Base-by-base conservation (phyloP, 2,797 vertebrate genomes). In the Tokudaia muenninki region DNA sequence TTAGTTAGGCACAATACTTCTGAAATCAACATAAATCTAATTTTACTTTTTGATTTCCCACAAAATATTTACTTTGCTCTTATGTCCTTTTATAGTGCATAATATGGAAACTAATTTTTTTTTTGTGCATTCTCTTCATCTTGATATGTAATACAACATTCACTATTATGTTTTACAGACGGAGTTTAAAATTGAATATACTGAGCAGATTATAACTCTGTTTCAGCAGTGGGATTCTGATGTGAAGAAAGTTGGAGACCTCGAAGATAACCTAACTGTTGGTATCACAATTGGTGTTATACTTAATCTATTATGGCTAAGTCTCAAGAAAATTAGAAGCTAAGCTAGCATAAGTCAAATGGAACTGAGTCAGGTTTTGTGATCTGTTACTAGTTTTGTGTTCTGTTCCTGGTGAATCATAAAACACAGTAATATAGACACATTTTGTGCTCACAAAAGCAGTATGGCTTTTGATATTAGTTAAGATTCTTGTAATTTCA, bases 181-280 rank as follows among this genome's bases (percentile, higher is more conserved):
- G 99, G 99, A 99, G 98, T 98, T 99, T 97, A 99, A 98, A 24
- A 98, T 99, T 29, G 99, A 99, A 93, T 99, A 99, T 96, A 99
- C 99, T 61, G 99, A 99, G 98, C 99, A 99, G 97, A 99, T 99
- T 96, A 94, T 98, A 57, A 97, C 98, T 50, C 98, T 99, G 57
- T 99, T 99, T 98, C 99, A 99, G 97, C 99, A 99, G 90, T 99
- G 99, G 99, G 99, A 99, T 97, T 87, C 89, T 4, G 99, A 99
- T 97, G 95, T 99, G 50, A 99, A 99, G 95, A 99, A 99, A 97
- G 91, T 98, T 57, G 99, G 99, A 97, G 99, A 99, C 97, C 99
- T 99, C 98, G 99, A 99, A 98, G 41, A 84, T 21, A 99, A 99
- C 93, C 94, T 99, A 90, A 98, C 97, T 37, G 99, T 99, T 95